These are phyloP conservation scores for Varecia variegata DNA, from an alignment of 2,797 vertebrate species.

Conservation along the genomic window DNA sequence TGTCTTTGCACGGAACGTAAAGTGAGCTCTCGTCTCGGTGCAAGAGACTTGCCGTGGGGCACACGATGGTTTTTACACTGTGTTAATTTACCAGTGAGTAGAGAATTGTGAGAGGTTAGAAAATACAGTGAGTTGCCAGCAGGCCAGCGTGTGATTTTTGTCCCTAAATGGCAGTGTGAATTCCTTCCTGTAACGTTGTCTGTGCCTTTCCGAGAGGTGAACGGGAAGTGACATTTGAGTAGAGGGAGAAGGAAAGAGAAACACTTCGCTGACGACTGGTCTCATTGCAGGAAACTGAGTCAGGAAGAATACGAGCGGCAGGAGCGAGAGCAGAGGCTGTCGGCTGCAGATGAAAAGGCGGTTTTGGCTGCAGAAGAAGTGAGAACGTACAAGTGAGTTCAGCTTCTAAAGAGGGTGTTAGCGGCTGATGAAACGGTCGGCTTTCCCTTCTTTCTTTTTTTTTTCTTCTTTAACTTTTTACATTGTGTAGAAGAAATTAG, in stretches of 20 bases:
- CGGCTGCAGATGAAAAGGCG: slow-evolving; percentile 92
- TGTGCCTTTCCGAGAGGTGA: background rate
- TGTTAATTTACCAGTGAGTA: background rate
- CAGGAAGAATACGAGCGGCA: slow-evolving; percentile 95
- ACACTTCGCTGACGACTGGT: background rate
- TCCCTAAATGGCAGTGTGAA: background rate
- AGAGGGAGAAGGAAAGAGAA: background rate
- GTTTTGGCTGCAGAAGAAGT: slow-evolving; percentile 92
- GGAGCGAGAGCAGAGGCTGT: slow-evolving; percentile 92
- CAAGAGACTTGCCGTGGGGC: background rate
- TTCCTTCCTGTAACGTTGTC: background rate
- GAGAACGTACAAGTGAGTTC: slow-evolving; percentile 88
- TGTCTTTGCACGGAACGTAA: background rate
- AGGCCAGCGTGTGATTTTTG: background rate
- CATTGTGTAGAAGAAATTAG: background rate
- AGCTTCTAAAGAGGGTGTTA: background rate
- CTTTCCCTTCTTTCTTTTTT: background rate
- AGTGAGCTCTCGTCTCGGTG: background rate
- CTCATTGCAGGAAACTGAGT: slow-evolving; percentile 90
- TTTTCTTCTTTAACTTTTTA: background rate
- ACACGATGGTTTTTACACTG: background rate
- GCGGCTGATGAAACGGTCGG: background rate
- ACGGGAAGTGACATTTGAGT: background rate
- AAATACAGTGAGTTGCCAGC: background rate
- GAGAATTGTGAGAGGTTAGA: background rate